Evolutionary conservation across 2,888 invertebrate genomes (phyloP), one percentile per base, ranked within the genome.

Genomic region (Drosophila pseudotakahashii): DNA sequence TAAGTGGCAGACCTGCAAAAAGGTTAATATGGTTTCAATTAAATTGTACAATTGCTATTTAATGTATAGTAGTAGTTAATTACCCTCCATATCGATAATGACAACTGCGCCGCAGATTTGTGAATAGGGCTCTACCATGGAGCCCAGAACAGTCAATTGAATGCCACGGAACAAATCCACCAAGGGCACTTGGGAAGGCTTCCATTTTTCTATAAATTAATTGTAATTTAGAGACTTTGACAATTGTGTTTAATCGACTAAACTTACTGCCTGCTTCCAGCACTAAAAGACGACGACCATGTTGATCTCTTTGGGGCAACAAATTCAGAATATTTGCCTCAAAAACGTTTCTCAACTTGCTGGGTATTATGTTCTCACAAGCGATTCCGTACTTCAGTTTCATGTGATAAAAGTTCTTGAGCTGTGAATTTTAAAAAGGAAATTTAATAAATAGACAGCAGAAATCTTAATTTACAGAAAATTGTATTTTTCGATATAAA

Each of bases 91-190:
- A 89, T 97, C 96, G 54, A 97, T 92, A 42, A 97, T 94, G 16
- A 96, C 95, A 61, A 95, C 93, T 13, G 95, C 95, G 0, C 97
- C 97, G 68, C 94, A 94, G 61, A 97, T 94, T 92, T 97, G 97
- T 0, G 97, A 96, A 78, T 92, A 93, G 0, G 96, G 96, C 89
- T 97, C 97, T n/a, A 93, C 93, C 94, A 96, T 95, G 0, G 96
- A 96, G 0, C 95, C 94, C 90, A 96, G 95, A 57, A 97, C 91
- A 0, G 94, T 93, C 69, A 96, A 90, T 89, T 96, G 95, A 26
- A 95, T 93, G 0, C 95, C 94, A 59, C 95, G 94, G 88, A 96
- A 96, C 59, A 96, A 93, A 75, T 96, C 95, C 1, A 93, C 92
- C 37, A 96, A 80, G 0, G 94, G 92, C 13, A 96, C 94, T 61